Percentiles rank a stretch among this genome's conserved stretches.
These are phyloP conservation scores for Mandrillus leucophaeus DNA, from an alignment of 2,113 vertebrate genomes.

Conservation along the genomic window DNA sequence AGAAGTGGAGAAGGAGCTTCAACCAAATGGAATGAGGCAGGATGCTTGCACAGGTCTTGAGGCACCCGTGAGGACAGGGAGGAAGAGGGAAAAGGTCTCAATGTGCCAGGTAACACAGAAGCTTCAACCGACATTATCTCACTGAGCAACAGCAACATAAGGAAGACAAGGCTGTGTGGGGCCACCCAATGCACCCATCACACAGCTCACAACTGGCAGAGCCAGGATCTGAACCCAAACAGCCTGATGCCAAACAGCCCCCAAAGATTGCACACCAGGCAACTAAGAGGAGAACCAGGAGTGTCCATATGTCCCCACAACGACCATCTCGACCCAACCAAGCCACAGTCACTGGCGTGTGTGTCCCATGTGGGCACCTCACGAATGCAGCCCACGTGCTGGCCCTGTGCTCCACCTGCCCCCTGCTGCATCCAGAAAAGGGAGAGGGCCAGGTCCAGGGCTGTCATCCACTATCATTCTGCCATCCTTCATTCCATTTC, in stretches of 20 bases:
- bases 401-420: rapidly evolving
- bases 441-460: rapidly evolving
- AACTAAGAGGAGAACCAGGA: neutral
- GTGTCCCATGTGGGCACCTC: neutral
- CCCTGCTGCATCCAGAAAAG: rapidly evolving
- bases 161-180: neutral
- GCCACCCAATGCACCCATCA: neutral
- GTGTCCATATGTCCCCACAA: neutral
- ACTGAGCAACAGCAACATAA: neutral
- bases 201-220: neutral
- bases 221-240: neutral
- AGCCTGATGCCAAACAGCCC: neutral
- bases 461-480: slow-evolving; percentile 5
- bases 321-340: neutral
- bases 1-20: neutral
- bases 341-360: neutral
- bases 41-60: neutral
- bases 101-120: neutral
- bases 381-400: rapidly evolving
- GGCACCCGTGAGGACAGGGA: neutral
- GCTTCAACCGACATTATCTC: too few relatives aligned
- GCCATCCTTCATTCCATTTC: slow-evolving; percentile 77
- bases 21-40: too few relatives aligned
- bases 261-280: neutral
- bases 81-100: neutral